These are phyloP conservation scores for Semotilus atromaculatus DNA, from an alignment of 2,797 vertebrate species.

Conservation along the genomic window DNA sequence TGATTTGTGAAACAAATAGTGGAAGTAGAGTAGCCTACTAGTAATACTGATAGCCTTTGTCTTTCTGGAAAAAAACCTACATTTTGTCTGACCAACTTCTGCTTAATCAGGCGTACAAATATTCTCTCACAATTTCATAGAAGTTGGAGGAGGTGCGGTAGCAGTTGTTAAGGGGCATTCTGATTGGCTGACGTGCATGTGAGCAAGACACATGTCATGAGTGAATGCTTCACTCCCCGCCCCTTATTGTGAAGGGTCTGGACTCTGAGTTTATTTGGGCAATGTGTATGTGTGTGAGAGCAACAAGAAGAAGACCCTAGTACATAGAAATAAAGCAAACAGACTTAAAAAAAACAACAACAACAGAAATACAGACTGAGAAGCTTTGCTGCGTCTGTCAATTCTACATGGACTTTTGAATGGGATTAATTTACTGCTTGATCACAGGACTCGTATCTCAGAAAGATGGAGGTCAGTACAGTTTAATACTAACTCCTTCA, in stretches of 20 bases:
- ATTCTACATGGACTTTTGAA: conserved; percentile 59
- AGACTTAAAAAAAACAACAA: neutral
- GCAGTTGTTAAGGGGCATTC: conserved; percentile 11
- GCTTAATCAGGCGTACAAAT: neutral
- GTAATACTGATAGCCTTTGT: conserved; percentile 17
- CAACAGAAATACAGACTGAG: neutral
- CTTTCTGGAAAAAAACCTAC: conserved; percentile 32
- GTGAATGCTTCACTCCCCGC: conserved; percentile 57
- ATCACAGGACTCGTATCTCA: conserved; percentile 40
- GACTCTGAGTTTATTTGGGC: conserved; percentile 65
- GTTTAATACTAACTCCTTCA: neutral
- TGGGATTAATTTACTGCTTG: conserved; percentile 44
- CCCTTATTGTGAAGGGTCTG: conserved; percentile 64
- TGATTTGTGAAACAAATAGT: neutral
- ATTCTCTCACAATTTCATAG: neutral
- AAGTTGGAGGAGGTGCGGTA: conserved; percentile 14
- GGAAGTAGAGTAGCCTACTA: neutral
- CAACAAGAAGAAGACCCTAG: neutral
- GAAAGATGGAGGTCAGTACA: conserved; percentile 74
- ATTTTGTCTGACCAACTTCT: neutral
- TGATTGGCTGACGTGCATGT: conserved; percentile 61
- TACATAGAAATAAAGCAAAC: neutral
- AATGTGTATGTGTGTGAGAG: conserved; percentile 59
- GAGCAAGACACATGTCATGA: conserved; percentile 54
- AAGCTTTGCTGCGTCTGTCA: conserved; percentile 47